Evolutionary conservation across 2,888 invertebrate genomes (phyloP), one percentile per base, ranked within the genome.

Genomic region (Nycteola revayana): DNA sequence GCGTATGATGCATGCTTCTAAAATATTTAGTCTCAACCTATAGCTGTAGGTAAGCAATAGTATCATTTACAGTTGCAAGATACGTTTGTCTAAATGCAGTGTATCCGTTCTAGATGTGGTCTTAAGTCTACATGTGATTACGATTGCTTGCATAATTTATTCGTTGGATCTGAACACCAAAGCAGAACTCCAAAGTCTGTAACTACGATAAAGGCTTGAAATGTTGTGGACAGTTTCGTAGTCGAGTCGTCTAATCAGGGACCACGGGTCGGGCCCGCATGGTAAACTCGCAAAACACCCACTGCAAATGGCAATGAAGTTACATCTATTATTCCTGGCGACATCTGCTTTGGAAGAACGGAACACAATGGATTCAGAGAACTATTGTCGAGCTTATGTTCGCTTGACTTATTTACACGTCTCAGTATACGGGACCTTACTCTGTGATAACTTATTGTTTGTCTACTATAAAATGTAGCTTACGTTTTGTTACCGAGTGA

Each of bases 221-320:
- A 53, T 65, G 60, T 50, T 42, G 50, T 46, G 66, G 63, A 66
- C 64, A 59, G 63, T 60, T 64, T 44, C 43, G 39, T 35, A 48
- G 49, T 18, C 7, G 40, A 36, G 46, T 45, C 51, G 54, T 69
- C 67, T 66, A 74, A 72, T 74, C 70, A 70, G 57, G 59, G 64
- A 52, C 44, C 70, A 70, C 57, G 59, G 64, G 53, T 45, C 42
- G 32, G 33, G 41, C 49, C 60, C 59, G 51, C 59, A 62, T 57
- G 7, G 17, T 30, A 34, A 42, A 51, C 44, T 49, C 42, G 31
- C 49, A 47, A 48, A 57, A 55, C 56, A 46, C 31, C 10, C 23
- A 34, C 46, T 44, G 42, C 42, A 45, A 55, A 46, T 38, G 49
- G 53, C 53, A 50, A 48, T 37, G 41, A 46, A 55, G 48, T 41